A percentile compares a stretch with the other conserved stretches of the same genome.
Evolutionary conservation across 2,113 vertebrate genomes (phyloP).

Genomic region (Pampusana beccarii): DNA sequence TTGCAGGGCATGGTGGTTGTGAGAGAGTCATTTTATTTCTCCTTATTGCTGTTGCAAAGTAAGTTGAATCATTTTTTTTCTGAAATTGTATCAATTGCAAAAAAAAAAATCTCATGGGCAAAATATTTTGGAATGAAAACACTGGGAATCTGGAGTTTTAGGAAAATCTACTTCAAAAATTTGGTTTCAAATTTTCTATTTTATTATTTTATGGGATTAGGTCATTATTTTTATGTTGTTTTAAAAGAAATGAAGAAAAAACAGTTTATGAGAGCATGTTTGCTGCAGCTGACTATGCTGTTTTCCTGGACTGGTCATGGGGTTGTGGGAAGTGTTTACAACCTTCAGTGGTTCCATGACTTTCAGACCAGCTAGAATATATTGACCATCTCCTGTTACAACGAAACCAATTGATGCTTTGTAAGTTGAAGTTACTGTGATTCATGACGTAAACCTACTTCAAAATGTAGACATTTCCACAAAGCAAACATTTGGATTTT

Average conservation of each 20-base stretch:
- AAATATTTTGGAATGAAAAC: background rate
- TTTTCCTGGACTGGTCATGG: background rate
- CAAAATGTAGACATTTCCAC: background rate
- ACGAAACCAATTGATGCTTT: background rate
- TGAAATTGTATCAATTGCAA: background rate
- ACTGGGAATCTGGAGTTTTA: background rate
- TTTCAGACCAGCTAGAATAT: background rate
- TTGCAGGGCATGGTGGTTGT: background rate
- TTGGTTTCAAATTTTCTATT: background rate
- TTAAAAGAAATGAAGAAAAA: background rate
- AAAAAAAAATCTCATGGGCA: background rate
- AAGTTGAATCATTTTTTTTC: background rate
- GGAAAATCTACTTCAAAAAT: background rate
- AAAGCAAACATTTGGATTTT: background rate
- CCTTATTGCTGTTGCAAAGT: background rate
- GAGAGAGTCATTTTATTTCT: background rate
- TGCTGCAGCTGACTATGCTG: background rate
- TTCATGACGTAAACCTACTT: background rate
- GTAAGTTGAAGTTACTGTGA: background rate
- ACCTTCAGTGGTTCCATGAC: background rate
- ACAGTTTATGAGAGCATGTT: accelerated
- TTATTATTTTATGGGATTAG: background rate
- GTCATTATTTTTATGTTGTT: background rate
- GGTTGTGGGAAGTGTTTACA: background rate
- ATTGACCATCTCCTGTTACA: background rate